These are phyloP conservation scores for Coturnix japonica DNA, from an alignment of 2,113 vertebrate species.

Conservation along the genomic window DNA sequence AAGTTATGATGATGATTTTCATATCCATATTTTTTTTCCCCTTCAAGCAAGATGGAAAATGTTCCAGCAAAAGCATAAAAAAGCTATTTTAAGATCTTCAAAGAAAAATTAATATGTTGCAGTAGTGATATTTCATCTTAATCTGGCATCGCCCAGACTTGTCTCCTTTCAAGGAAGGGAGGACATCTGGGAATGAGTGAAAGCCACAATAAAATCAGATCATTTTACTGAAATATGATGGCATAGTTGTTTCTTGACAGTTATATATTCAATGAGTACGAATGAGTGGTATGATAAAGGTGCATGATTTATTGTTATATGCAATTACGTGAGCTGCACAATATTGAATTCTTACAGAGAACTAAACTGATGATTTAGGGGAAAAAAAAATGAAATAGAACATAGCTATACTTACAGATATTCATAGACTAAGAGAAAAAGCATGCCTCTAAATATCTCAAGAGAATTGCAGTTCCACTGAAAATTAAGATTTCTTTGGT, in stretches of 20 bases:
- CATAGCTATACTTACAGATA: not conserved
- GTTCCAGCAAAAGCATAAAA: slow-evolving; percentile 64
- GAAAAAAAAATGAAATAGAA: slow-evolving; percentile 24
- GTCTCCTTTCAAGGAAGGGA: slow-evolving; percentile 66
- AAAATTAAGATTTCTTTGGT: not conserved
- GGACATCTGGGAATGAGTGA: slow-evolving; percentile 71
- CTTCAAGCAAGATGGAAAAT: slow-evolving; percentile 58
- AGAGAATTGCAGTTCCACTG: not conserved
- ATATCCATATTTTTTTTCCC: slow-evolving; percentile 16
- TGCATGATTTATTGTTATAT: slow-evolving; percentile 38
- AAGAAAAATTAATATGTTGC: slow-evolving; percentile 66
- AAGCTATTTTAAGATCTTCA: slow-evolving; percentile 62
- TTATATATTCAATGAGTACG: slow-evolving; percentile 55
- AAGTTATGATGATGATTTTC: slow-evolving; percentile 57
- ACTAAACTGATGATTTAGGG: slow-evolving; percentile 48
- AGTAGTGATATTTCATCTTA: slow-evolving; percentile 70
- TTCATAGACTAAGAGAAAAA: slow-evolving; percentile 3
- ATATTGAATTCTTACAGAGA: slow-evolving; percentile 40
- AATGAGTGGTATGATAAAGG: slow-evolving; percentile 50
- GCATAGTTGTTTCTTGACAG: slow-evolving; percentile 54
- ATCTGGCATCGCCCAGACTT: slow-evolving; percentile 60
- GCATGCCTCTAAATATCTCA: not conserved
- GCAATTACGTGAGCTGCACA: slow-evolving; percentile 35
- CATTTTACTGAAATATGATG: slow-evolving; percentile 53
- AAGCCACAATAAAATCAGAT: slow-evolving; percentile 65